These are phyloP conservation scores for Oncorhynchus masou DNA, from an alignment of 2,113 vertebrate genomes.

Conservation along the genomic window DNA sequence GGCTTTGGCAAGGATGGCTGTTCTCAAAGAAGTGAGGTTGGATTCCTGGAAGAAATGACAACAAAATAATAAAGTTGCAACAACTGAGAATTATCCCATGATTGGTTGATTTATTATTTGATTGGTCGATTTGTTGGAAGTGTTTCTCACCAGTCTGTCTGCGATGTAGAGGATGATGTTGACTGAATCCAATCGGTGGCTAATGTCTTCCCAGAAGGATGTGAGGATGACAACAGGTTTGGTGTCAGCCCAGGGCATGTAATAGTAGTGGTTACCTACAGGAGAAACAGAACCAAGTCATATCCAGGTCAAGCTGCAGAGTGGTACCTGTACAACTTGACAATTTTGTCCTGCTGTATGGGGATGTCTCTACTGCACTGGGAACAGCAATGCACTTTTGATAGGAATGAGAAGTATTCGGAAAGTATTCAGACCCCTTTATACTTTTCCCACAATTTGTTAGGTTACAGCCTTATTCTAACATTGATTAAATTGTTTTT, in stretches of 20 bases:
- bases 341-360: too few species aligned
- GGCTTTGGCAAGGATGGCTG: slow-evolving; percentile 81
- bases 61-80: neutral
- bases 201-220: slow-evolving; percentile 97
- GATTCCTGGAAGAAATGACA: slow-evolving; percentile 77
- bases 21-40: slow-evolving; percentile 80
- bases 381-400: too few species aligned
- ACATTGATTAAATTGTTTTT: too few species aligned
- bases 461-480: too few species aligned
- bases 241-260: slow-evolving; percentile 89
- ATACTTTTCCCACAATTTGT: too few species aligned
- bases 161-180: slow-evolving; percentile 82
- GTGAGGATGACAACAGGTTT: slow-evolving; percentile 93
- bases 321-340: neutral
- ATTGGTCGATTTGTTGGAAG: neutral
- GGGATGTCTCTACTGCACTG: too few species aligned
- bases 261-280: slow-evolving; percentile 95
- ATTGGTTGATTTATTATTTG: too few species aligned
- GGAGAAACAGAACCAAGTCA: neutral
- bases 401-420: too few species aligned
- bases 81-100: too few species aligned
- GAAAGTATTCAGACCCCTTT: too few species aligned
- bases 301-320: neutral
- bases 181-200: slow-evolving; percentile 84
- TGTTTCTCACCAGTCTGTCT: slow-evolving; percentile 82